Percentiles rank a stretch among this genome's conserved stretches.
phyloP scores from a whole-genome alignment of 2,797 vertebrate species.

The Hirundo rustica region DNA sequence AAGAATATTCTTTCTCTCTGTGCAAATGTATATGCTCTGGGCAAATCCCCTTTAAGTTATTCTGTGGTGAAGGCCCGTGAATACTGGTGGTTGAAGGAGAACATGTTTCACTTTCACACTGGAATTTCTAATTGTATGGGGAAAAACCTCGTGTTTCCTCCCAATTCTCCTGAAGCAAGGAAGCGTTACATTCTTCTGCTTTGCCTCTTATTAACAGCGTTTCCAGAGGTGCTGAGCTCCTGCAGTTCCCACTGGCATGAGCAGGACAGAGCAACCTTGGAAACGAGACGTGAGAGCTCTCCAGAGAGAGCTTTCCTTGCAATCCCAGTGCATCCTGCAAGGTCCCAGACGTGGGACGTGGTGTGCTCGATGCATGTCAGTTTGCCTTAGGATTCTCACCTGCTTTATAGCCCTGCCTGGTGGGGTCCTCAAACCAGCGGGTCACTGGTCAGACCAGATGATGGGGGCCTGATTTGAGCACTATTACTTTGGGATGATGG shows the following conservation, averaged over 20 bases:
- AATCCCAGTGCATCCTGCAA: neutral
- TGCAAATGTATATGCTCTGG: neutral
- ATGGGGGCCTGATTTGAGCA: neutral
- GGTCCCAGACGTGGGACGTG: rapidly evolving
- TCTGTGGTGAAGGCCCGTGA: neutral
- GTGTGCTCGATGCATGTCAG: rapidly evolving
- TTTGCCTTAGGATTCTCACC: neutral
- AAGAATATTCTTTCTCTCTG: neutral
- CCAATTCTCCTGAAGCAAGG: neutral
- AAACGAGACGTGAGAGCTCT: neutral
- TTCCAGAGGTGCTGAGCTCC: neutral
- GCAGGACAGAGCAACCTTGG: neutral
- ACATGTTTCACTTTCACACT: neutral
- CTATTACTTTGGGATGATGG: neutral
- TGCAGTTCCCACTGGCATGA: neutral
- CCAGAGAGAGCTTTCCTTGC: neutral
- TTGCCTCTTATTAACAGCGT: neutral
- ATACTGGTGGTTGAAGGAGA: neutral
- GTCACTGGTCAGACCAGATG: neutral
- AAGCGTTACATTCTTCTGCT: neutral
- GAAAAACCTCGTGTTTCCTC: rapidly evolving
- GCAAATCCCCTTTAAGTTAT: neutral
- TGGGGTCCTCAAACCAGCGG: neutral
- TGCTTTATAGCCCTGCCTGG: neutral
- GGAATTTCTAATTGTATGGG: neutral